phyloP scores from a whole-genome alignment of 2,888 invertebrate species.

The Cabera pusaria region DNA sequence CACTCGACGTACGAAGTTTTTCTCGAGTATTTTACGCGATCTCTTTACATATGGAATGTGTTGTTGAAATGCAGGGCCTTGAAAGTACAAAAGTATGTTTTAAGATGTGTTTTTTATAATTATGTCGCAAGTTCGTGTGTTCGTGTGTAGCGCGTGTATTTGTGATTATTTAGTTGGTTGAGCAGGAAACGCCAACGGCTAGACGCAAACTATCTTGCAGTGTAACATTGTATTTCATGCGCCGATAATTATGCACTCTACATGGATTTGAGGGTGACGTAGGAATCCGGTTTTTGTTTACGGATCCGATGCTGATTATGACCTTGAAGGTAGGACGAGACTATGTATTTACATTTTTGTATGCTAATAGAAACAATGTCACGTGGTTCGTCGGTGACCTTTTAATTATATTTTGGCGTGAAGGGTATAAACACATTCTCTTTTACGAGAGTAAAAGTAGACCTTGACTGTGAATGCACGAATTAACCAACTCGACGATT shows the following conservation, averaged over 20 bases:
- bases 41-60: constrained; percentile 63
- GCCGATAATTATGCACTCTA: constrained; percentile 51
- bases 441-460: constrained; percentile 11
- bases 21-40: constrained; percentile 42
- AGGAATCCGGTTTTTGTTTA: constrained; percentile 72
- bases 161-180: constrained; percentile 48
- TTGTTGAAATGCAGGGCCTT: constrained; percentile 69
- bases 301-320: constrained; percentile 56
- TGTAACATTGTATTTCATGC: constrained; percentile 48
- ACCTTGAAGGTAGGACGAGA: constrained; percentile 68
- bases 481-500: constrained; percentile 17
- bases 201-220: constrained; percentile 40
- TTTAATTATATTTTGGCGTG: constrained; percentile 10
- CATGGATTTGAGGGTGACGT: constrained; percentile 64
- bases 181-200: constrained; percentile 52
- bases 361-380: constrained; percentile 29
- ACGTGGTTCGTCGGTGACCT: constrained; percentile 19
- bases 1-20: constrained; percentile 52
- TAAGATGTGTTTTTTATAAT: constrained; percentile 51
- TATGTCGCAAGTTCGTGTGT: constrained; percentile 48
- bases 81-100: constrained; percentile 47
- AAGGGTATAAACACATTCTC: constrained; percentile 11
- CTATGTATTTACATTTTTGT: constrained; percentile 34
- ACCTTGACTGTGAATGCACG: constrained; percentile 15
- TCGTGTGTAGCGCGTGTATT: constrained; percentile 46